Base-by-base conservation (phyloP, 2,888 invertebrate species). In the Xanthostigma xanthostigma region DNA sequence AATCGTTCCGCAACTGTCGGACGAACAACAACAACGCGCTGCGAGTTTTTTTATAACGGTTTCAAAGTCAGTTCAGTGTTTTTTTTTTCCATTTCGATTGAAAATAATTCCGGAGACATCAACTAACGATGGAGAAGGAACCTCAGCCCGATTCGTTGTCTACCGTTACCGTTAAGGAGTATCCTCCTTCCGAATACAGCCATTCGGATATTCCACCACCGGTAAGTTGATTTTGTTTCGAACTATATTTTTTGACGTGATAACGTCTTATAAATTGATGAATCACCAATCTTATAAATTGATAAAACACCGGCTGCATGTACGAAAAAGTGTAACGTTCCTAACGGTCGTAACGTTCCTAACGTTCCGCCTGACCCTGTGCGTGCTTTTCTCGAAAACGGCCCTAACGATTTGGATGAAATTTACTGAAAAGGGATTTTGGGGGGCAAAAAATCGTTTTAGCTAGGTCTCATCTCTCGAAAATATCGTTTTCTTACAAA, bases 141-240 rank as follows among this genome's bases (percentile, higher is more conserved):
- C 42, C 48, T 13, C 48, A 48, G 14, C 43, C 48, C n/a, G 48
- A 48, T 48, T 48, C 48, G 9, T 13, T 48, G 17, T 48, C 48
- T 8, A 14, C 17, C 9, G 48, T 48, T 17, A 48, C 48, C 14
- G 48, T 48, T 43, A 48, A 48, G 42, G 48, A 48, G 27, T 48
- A 48, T 42, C 13, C 48, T 14, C 13, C 42, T 12, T 48, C 48
- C 12, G 48, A 48, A 34, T 42, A 42, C n/a, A 34, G 27, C 9
- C n/a, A 34, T 33, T 38, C 35, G 17, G 42, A 42, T 37, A 27
- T 27, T 27, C 36, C 42, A 43, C 48, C 48, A 42, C 48, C 48
- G 14, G 48, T 48, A 48, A 38, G 48, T 42, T 3, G 4, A 27
- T 5, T 27, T 27, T 27, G 27, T 27, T 27, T 27, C 6, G 1